Evolutionary conservation across 1,140 invertebrate genomes (phyloP).

Genomic region (Sipha flava): DNA sequence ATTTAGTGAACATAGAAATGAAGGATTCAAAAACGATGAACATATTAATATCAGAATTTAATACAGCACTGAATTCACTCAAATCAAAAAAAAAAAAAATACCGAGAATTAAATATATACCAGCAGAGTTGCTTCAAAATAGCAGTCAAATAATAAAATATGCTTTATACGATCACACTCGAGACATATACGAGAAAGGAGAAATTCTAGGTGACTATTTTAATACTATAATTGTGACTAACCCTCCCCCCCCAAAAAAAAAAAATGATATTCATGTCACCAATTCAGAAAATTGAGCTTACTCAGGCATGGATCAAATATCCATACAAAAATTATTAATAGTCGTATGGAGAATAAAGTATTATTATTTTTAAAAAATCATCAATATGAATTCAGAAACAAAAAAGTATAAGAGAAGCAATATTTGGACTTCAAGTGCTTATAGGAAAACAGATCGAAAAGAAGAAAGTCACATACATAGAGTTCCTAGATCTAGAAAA

Average conservation of each 20-base stretch:
- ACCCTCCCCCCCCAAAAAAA: neutral
- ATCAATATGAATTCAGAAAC: neutral
- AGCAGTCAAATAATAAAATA: neutral
- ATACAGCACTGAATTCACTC: neutral
- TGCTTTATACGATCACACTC: neutral
- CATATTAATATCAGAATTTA: neutral
- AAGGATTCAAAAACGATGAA: neutral
- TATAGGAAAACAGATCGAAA: conserved; percentile 32
- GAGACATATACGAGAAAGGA: neutral
- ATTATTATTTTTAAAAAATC: neutral
- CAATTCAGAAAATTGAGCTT: neutral
- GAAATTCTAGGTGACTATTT: neutral
- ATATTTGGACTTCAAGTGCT: neutral
- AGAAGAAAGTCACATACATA: conserved; percentile 33
- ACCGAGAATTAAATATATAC: neutral
- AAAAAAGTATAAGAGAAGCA: neutral
- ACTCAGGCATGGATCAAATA: neutral
- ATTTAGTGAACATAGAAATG: neutral
- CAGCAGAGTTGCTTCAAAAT: neutral
- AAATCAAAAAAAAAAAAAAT: neutral
- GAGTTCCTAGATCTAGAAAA: conserved; percentile 23
- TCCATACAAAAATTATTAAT: neutral
- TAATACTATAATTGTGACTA: neutral
- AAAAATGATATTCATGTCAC: neutral
- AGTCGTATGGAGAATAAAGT: neutral